phyloP scores from a whole-genome alignment of 2,113 vertebrate species.

The Pteruthius melanotis region DNA sequence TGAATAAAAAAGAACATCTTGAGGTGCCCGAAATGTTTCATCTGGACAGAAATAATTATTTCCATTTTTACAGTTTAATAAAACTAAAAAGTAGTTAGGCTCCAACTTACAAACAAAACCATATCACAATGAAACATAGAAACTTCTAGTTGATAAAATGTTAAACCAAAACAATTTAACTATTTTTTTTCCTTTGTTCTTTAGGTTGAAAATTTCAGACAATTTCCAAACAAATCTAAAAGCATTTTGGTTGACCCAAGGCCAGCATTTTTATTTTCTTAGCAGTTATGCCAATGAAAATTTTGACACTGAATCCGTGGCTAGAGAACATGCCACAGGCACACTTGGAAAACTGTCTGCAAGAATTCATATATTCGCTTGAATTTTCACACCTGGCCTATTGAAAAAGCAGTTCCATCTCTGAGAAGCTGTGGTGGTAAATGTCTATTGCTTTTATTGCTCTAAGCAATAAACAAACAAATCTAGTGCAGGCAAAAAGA shows the following conservation, averaged over 20 bases:
- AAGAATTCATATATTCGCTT: neutral
- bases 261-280: conserved; percentile 10
- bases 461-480: neutral
- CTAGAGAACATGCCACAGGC: neutral
- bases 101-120: neutral
- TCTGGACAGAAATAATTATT: neutral
- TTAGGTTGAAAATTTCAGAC: neutral
- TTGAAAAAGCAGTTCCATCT: neutral
- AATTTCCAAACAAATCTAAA: neutral
- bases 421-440: neutral
- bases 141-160: neutral
- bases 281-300: neutral
- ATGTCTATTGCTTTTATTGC: neutral
- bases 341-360: neutral
- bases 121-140: neutral
- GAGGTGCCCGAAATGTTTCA: neutral
- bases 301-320: neutral
- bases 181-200: neutral
- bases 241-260: neutral
- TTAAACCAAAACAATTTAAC: neutral
- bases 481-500: neutral
- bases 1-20: neutral
- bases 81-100: neutral
- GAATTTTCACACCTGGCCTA: neutral
- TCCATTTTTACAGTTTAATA: neutral